A percentile compares a stretch with the other conserved stretches of the same genome.
Evolutionary conservation across 2,797 vertebrate species (phyloP).

Genomic region (Anableps anableps): DNA sequence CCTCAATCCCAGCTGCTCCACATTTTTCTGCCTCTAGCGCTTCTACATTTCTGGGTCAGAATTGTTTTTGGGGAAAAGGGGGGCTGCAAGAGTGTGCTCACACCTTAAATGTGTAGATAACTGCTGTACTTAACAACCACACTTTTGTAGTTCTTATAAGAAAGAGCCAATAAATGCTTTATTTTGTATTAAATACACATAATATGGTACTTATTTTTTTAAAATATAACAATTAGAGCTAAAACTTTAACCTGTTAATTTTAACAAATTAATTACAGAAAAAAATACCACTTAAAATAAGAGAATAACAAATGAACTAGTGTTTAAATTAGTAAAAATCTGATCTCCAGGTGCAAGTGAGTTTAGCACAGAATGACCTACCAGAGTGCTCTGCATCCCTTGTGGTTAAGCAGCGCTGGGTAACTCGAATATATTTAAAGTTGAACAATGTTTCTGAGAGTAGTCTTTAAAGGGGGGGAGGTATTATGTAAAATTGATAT

Average conservation of each 20-base stretch:
- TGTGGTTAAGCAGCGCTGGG: not conserved
- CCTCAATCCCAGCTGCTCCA: constrained; percentile 27
- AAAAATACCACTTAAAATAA: not conserved
- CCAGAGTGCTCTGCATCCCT: not conserved
- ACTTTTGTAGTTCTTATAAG: not conserved
- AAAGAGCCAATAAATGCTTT: not conserved
- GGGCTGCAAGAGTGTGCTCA: constrained; percentile 27
- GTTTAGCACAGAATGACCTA: not conserved
- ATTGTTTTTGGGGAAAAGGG: constrained; percentile 37
- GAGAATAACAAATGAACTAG: not conserved
- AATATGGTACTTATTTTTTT: not conserved
- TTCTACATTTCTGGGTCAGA: constrained; percentile 43
- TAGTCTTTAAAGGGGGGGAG: not conserved
- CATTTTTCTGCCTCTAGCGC: constrained; percentile 38
- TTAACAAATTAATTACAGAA: not conserved
- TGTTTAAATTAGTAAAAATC: not conserved
- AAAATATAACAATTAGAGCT: not conserved
- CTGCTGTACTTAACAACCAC: not conserved
- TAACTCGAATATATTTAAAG: not conserved
- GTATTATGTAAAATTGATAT: no score
- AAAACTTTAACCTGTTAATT: not conserved
- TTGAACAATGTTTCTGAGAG: not conserved
- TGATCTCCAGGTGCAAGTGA: not conserved
- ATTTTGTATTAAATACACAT: not conserved
- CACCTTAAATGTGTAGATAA: not conserved